Evolutionary conservation across 2,113 vertebrate genomes (phyloP).

Genomic region (Xenopus tropicalis): UCB_Xtro_10.0 CM004445.2:86356001-86356500

Average conservation of each 20-base stretch:
- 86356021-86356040: too few species aligned
- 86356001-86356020: too few species aligned
- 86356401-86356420: too few species aligned
- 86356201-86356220: slow-evolving; percentile 64
- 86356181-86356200: slow-evolving; percentile 43
- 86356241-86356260: slow-evolving; percentile 76
- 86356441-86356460: not conserved
- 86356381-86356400: too few species aligned
- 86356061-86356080: too few species aligned
- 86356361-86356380: not conserved
- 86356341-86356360: not conserved
- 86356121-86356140: not conserved
- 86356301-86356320: not conserved
- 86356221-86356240: slow-evolving; percentile 75
- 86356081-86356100: too few species aligned
- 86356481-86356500: not conserved
- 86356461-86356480: not conserved
- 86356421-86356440: not conserved
- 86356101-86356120: not conserved
- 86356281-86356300: slow-evolving; percentile 84
- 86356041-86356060: too few species aligned
- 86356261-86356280: slow-evolving; percentile 82
- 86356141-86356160: too few species aligned
- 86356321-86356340: not conserved
- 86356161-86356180: not conserved